A percentile compares a stretch with the other conserved stretches of the same genome.
These are phyloP conservation scores for Murina feae DNA, from an alignment of 2,113 vertebrate genomes.

Conservation along the genomic window DNA sequence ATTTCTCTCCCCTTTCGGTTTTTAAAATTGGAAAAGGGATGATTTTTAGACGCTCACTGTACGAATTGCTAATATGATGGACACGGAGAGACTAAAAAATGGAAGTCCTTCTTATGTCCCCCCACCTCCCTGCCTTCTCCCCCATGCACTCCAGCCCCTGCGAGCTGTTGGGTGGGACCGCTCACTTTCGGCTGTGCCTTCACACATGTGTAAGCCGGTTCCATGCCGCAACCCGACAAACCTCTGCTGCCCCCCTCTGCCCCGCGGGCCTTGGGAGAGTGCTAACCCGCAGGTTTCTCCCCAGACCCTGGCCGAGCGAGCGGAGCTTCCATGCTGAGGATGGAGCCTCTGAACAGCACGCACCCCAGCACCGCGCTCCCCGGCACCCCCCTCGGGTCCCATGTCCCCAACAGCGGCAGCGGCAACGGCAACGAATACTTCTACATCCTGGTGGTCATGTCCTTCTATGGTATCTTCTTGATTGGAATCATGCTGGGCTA, in stretches of 20 bases:
- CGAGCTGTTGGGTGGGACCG: not conserved
- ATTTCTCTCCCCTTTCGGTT: not conserved
- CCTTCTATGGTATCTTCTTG: constrained; percentile 95
- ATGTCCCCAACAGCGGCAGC: not conserved
- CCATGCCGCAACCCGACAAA: not conserved
- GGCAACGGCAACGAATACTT: constrained; percentile 81
- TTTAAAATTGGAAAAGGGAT: not conserved
- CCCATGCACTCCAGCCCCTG: accelerated
- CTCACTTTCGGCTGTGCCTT: accelerated
- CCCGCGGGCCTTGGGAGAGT: too few relatives aligned
- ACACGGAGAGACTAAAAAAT: not conserved
- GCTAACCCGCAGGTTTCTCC: constrained; percentile 51
- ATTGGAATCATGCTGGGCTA: constrained; percentile 93
- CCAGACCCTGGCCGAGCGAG: constrained; percentile 58
- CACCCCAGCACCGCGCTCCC: constrained; percentile 63
- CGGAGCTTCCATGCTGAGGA: constrained; percentile 75
- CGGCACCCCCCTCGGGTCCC: constrained; percentile 16
- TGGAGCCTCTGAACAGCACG: constrained; percentile 85
- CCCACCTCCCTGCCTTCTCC: not conserved
- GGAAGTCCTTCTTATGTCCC: not conserved
- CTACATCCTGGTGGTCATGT: constrained; percentile 93
- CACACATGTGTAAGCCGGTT: not conserved
- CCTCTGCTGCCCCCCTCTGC: not conserved
- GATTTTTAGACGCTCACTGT: not conserved
- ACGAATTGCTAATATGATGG: not conserved